Evolutionary conservation across 37 sponge, comb jelly and placozoan species (phyloP).

Genomic region (Oscarella lobularis): DNA sequence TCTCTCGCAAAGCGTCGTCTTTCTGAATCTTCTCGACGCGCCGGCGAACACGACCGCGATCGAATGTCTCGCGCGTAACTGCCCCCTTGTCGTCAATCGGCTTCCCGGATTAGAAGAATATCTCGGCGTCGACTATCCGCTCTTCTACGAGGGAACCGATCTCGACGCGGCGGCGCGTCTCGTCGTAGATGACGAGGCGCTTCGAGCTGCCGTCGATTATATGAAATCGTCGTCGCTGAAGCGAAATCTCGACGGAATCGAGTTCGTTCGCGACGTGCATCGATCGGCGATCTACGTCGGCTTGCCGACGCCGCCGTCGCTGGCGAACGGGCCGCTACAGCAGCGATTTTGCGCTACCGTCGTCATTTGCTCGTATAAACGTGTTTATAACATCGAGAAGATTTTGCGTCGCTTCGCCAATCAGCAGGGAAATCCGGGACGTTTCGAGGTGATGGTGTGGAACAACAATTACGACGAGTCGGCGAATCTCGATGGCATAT

Average conservation of each 20-base stretch:
- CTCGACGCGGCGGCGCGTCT: conserved; percentile 26
- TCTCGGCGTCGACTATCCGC: conserved; percentile 31
- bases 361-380: conserved; percentile 33
- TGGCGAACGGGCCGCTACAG: conserved; percentile 10
- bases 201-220: conserved; percentile 14
- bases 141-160: conserved; percentile 33
- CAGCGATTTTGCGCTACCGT: conserved; percentile 10
- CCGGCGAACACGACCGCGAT: conserved; percentile 29
- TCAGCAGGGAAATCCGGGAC: conserved; percentile 11
- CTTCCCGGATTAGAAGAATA: conserved; percentile 42
- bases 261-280: conserved; percentile 12
- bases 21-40: conserved; percentile 37
- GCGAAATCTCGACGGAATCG: conserved; percentile 2
- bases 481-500: conserved; percentile 11
- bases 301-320: conserved; percentile 28
- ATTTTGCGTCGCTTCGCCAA: conserved; percentile 19
- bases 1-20: conserved; percentile 33
- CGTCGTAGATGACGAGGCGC: conserved; percentile 13
- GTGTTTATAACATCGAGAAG: conserved; percentile 19
- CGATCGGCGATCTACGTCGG: conserved; percentile 26
- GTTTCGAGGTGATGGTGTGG: conserved; percentile 46
- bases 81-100: conserved; percentile 39
- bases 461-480: conserved; percentile 40
- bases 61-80: conserved; percentile 31
- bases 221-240: conserved; percentile 4